Conservation (phyloP, 2,113 vertebrate genomes). For the Bucco capensis region DNA sequence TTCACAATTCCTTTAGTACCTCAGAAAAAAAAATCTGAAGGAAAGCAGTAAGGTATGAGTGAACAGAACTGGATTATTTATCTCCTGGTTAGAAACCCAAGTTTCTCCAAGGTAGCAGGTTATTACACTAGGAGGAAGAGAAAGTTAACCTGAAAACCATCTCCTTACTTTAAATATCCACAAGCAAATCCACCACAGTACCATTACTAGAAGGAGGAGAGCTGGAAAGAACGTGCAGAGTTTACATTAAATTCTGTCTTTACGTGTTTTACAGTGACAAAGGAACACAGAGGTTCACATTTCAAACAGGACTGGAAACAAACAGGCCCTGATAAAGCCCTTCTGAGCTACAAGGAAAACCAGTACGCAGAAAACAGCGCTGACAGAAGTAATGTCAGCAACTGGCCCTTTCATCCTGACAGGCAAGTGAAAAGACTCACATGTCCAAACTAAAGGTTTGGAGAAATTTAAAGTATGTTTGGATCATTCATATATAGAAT, state of each 20-base stretch:
- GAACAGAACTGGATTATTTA: neutral
- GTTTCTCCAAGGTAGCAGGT: neutral
- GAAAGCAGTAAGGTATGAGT: neutral
- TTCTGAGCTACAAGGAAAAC: neutral
- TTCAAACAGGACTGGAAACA: neutral
- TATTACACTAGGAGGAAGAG: neutral
- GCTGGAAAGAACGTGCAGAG: neutral
- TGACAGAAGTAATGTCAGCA: neutral
- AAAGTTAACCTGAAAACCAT: neutral
- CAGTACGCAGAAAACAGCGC: neutral
- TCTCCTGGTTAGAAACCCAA: neutral
- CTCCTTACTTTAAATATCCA: neutral
- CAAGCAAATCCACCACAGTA: neutral
- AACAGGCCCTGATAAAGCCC: neutral
- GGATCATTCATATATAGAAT: slow-evolving; percentile 11
- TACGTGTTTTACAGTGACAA: neutral
- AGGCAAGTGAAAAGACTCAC: neutral
- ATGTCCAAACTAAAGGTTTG: neutral
- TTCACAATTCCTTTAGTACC: neutral
- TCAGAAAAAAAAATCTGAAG: neutral
- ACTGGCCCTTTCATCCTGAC: neutral
- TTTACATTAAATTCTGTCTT: neutral
- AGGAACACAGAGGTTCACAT: neutral
- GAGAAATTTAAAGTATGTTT: slow-evolving; percentile 9
- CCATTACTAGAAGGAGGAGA: neutral